Percentiles rank a stretch among this genome's conserved stretches.
Evolutionary conservation across 2,797 vertebrate species (phyloP).

Genomic region (Okamejei kenojei): DNA sequence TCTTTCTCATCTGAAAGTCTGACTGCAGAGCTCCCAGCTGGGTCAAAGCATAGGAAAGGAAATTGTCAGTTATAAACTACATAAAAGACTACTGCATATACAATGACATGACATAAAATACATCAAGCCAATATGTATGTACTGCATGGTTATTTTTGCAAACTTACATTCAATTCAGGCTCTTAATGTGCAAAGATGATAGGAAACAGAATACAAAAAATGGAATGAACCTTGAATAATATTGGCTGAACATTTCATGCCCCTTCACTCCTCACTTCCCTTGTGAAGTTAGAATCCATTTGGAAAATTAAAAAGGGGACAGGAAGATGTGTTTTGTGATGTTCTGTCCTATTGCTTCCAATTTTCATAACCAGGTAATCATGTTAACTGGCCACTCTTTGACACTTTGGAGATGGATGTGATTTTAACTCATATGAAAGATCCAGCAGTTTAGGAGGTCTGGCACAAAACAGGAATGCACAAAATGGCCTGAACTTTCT

Average conservation of each 20-base stretch:
- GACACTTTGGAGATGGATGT: not conserved
- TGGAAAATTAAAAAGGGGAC: too few species aligned
- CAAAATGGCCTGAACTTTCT: not conserved
- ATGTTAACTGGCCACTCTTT: not conserved
- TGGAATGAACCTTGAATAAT: not conserved
- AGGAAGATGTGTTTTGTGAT: too few species aligned
- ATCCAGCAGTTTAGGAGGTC: not conserved
- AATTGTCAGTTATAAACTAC: not conserved
- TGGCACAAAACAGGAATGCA: not conserved
- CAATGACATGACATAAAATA: not conserved
- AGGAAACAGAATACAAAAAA: not conserved
- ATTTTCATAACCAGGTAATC: not conserved
- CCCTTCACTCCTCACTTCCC: too few species aligned
- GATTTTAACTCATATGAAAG: not conserved
- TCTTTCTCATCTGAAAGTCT: constrained; percentile 3
- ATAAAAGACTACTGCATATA: not conserved
- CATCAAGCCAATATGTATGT: not conserved
- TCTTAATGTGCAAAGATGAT: not conserved
- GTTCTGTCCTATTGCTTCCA: not conserved
- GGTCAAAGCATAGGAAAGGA: not conserved
- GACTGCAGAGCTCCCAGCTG: not conserved
- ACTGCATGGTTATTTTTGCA: not conserved
- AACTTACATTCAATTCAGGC: not conserved
- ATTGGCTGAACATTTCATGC: too few species aligned
- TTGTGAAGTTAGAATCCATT: too few species aligned